These are phyloP conservation scores for Hyles euphorbiae DNA, from an alignment of 1,140 invertebrate species.

Conservation along the genomic window DNA sequence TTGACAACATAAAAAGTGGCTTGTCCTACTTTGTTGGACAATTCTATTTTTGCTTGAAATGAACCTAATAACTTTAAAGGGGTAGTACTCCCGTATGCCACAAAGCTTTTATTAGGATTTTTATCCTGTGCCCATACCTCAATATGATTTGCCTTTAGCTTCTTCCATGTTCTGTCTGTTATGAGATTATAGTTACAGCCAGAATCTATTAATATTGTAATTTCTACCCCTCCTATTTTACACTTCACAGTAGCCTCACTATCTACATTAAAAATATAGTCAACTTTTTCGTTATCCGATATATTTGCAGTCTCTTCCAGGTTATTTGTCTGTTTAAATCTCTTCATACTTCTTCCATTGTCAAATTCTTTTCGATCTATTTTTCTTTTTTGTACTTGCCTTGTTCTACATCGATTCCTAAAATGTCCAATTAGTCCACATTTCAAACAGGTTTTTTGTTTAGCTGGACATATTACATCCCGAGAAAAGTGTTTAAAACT, in stretches of 20 bases:
- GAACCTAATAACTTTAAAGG: slow-evolving; percentile 24
- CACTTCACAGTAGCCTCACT: slow-evolving; percentile 19
- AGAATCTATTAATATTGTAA: slow-evolving; percentile 28
- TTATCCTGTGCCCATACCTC: slow-evolving; percentile 11
- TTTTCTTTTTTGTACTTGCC: slow-evolving; percentile 16
- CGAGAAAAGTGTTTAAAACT: slow-evolving; percentile 10
- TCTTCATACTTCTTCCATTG: neutral
- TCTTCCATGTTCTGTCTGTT: slow-evolving; percentile 22
- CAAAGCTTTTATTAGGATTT: slow-evolving; percentile 18
- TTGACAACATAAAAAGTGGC: slow-evolving; percentile 20
- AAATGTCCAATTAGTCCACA: no score
- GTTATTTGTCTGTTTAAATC: neutral
- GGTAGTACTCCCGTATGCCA: slow-evolving; percentile 24
- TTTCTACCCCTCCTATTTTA: slow-evolving; percentile 22
- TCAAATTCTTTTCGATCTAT: slow-evolving; percentile 10
- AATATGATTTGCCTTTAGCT: slow-evolving; percentile 15
- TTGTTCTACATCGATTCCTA: slow-evolving; percentile 16
- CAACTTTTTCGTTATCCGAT: slow-evolving; percentile 5
- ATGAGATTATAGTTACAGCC: slow-evolving; percentile 29
- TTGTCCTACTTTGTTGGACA: slow-evolving; percentile 1
- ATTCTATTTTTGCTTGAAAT: slow-evolving; percentile 25
- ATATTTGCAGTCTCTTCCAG: neutral
- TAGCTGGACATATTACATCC: no score
- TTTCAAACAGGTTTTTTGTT: no score
- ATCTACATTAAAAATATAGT: slow-evolving; percentile 23